Evolutionary conservation across 2,888 invertebrate genomes (phyloP).

Genomic region (Parasteatoda lunata): DNA sequence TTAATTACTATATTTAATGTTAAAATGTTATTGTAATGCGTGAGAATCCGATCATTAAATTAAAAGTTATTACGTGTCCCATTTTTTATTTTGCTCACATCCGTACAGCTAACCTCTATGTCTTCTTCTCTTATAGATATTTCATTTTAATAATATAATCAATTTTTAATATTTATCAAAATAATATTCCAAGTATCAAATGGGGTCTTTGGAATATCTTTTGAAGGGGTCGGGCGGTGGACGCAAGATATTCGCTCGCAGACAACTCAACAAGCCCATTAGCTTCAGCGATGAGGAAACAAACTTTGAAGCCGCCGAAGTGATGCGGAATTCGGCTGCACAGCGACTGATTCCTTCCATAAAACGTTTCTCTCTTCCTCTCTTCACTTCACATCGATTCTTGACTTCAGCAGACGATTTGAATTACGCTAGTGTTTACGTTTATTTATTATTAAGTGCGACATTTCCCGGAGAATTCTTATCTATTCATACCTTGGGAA

Average conservation of each 20-base stretch:
- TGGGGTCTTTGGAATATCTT: too few relatives aligned
- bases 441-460: slow-evolving; percentile 5
- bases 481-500: not conserved
- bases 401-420: not conserved
- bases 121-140: too few relatives aligned
- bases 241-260: not conserved
- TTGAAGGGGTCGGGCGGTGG: too few relatives aligned
- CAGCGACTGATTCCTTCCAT: not conserved
- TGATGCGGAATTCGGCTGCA: slow-evolving; percentile 9
- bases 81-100: too few relatives aligned
- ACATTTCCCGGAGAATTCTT: not conserved
- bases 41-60: too few relatives aligned
- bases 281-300: not conserved
- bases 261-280: slow-evolving; percentile 2
- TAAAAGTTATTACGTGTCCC: too few relatives aligned
- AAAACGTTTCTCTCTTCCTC: not conserved
- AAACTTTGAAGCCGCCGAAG: slow-evolving; percentile 24
- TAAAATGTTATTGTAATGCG: too few relatives aligned
- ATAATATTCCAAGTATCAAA: too few relatives aligned
- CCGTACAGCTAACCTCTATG: too few relatives aligned
- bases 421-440: slow-evolving; percentile 2
- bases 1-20: too few relatives aligned
- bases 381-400: not conserved
- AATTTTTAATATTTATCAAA: too few relatives aligned
- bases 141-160: too few relatives aligned